Evolutionary conservation across 2,113 vertebrate genomes (phyloP), one percentile per base, ranked within the genome.

Genomic region (Perca fluviatilis): DNA sequence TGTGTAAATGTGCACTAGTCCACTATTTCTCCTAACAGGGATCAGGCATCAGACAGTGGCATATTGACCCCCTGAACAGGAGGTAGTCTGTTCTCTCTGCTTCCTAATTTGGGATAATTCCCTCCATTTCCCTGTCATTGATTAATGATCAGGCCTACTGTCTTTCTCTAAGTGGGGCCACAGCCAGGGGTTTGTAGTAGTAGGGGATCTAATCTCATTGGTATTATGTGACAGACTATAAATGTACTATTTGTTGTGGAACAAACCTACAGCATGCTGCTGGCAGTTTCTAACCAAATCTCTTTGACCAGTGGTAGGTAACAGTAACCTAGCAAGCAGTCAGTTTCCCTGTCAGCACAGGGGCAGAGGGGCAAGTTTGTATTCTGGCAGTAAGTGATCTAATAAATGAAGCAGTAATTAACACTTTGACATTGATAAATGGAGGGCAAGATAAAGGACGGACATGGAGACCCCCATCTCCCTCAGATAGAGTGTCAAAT

Each of bases 401-500:
- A 97, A 97, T 97, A 96, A 98, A 97, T 97, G 96, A 96, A 97
- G 96, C 96, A 94, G 96, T 96, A 97, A 97, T 98, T 98, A 98
- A 97, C 96, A 97, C 95, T 79, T 94, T 97, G 97, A 97, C 96
- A 97, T 96, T 98, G 97, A 99, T 97, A 97, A 98, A 98, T 97
- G 95, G 94, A 94, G 95, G 95, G 95, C 90, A 92, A 97, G 97
- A 98, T 97, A 97, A 97, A 96, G 93, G 94, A 95, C 92, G 95
- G 95, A 94, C 96, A 95, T 85, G 88, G 96, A 96, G 95, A 93
- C 94, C 94, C 95, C 95, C 93, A 89, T 93, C 92, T 94, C 95
- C 94, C 95, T 94, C 96, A 96, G 93, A 97, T 94, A 93, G 95
- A 96, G 95, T 86, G 95, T 96, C 96, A 95, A 96, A 97, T 93